Conservation (phyloP, 2,113 vertebrate genomes). For the Chelonoidis abingdonii region DNA sequence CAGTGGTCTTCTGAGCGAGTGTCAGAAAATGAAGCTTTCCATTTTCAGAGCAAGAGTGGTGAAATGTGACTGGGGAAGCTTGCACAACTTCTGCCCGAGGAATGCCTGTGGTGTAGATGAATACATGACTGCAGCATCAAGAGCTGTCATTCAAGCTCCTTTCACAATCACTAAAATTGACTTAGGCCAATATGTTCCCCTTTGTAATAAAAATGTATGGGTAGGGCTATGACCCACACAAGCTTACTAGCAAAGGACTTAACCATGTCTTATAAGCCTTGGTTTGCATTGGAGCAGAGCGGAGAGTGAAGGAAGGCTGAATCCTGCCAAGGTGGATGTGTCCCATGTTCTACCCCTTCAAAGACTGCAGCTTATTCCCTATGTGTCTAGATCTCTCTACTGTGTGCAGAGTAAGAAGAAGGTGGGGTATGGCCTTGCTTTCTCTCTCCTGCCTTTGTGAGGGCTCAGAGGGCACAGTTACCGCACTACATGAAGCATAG, state of each 20-base stretch:
- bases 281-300: neutral
- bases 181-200: neutral
- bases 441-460: neutral
- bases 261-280: neutral
- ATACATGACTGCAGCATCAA: neutral
- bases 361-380: too few relatives aligned
- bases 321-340: neutral
- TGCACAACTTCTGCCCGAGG: neutral
- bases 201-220: accelerated
- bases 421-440: neutral
- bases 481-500: neutral
- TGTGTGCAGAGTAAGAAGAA: neutral
- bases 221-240: neutral
- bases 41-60: neutral
- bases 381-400: neutral
- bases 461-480: too few relatives aligned
- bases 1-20: neutral
- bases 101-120: neutral
- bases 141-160: neutral
- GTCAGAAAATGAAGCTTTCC: neutral
- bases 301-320: neutral
- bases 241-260: neutral
- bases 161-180: neutral
- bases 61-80: neutral
- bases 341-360: neutral